Base-by-base conservation (phyloP, 2,888 invertebrate genomes). In the Hydrotaea cyrtoneurina region DNA sequence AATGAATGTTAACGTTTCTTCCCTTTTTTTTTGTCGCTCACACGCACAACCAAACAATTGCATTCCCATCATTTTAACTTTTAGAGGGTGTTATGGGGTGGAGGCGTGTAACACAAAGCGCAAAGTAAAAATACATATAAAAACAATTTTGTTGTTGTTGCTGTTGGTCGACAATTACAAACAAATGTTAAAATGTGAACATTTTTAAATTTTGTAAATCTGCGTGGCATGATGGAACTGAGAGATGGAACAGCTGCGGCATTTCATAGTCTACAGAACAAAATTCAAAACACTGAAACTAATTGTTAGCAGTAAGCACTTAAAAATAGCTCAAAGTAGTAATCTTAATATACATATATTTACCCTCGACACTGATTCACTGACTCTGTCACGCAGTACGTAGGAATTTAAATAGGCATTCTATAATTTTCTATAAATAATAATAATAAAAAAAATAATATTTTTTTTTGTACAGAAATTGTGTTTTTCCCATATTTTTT, bases 1-100 rank as follows among this genome's bases (percentile, higher is more conserved):
- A 81, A 79, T 85, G 59, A 85, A 79, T 74, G 78, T 81, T 76
- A 46, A 43, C 23, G 21, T 78, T 59, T 50, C n/a, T 50, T n/a
- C n/a, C n/a, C n/a, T n/a, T n/a, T n/a, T 7, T 43, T 43, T 43
- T 43, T 57, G n/a, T 17, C 31, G n/a, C 17, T 17, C 36, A 43
- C 11, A 39, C 66, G n/a, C 36, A 66, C n/a, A 43, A 10, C 31
- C 17, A 64, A 31, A 64, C 17, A 31, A 64, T 36, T 36, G 36
- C 36, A 62, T 53, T 53, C 17, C 7, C 10, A 53, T 19, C 10
- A 17, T 21, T 55, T 53, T 50, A 8, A 43, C 39, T 4, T 50
- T 50, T 7, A 50, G 55, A 19, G 43, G 21, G 39, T 10, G 10
- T 11, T 39, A 31, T 2, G 66, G n/a, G 21, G 13, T 10, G 43